Evolutionary conservation across 2,797 vertebrate genomes (phyloP).

Genomic region (Anguilla megastoma): DNA sequence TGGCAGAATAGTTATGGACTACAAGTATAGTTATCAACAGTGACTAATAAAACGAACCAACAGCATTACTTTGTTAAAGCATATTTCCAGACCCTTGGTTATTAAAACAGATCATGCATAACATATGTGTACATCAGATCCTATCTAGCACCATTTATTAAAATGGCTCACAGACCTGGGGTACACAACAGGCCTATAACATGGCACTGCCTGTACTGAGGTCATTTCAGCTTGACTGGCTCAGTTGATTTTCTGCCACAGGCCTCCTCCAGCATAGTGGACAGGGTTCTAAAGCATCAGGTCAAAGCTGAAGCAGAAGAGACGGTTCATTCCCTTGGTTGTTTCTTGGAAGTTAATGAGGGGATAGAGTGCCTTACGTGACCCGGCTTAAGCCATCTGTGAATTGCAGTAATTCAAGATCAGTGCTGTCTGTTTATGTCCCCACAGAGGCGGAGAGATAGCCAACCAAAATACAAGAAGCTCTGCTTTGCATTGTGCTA

Average conservation of each 20-base stretch:
- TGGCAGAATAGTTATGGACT: not conserved
- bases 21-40: not conserved
- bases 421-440: not conserved
- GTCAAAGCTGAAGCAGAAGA: not conserved
- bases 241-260: not conserved
- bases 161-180: not conserved
- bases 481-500: not conserved
- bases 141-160: not conserved
- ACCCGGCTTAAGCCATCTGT: not conserved
- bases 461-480: not conserved
- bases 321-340: not conserved
- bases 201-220: not conserved
- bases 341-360: not conserved
- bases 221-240: not conserved
- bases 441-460: not conserved
- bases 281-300: not conserved
- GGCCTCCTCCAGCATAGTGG: not conserved
- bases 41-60: not conserved
- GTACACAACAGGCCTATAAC: not conserved
- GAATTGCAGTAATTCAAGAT: not conserved
- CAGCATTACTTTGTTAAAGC: not conserved
- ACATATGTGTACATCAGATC: not conserved
- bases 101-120: slow-evolving; percentile 6
- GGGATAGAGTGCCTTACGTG: not conserved
- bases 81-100: not conserved